Conservation (phyloP, 2,888 invertebrate species). For the Labia minor region DNA sequence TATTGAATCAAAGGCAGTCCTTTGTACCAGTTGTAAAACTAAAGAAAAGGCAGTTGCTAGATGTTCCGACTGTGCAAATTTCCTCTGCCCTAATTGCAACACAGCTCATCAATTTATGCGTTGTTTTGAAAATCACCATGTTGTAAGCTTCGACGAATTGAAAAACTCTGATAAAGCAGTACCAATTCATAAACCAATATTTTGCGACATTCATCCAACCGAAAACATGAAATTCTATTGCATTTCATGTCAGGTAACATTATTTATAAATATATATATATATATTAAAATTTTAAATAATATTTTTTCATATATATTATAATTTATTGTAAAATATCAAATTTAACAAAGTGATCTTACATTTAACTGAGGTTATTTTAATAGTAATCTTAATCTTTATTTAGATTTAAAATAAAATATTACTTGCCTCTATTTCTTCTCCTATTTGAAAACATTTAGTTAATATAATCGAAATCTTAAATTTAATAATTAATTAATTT, state of each 20-base stretch:
- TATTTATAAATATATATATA: neutral
- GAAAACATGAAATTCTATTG: constrained; percentile 84
- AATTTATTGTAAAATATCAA: too few species aligned
- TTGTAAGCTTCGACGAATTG: constrained; percentile 78
- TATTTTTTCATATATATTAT: too few species aligned
- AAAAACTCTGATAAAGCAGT: constrained; percentile 64
- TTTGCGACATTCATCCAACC: constrained; percentile 67
- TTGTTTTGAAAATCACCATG: constrained; percentile 90
- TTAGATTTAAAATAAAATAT: too few species aligned
- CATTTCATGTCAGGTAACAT: constrained; percentile 57
- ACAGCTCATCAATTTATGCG: constrained; percentile 91
- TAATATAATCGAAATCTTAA: too few species aligned
- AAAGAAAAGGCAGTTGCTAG: constrained; percentile 88
- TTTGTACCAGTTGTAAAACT: constrained; percentile 89
- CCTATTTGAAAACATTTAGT: too few species aligned
- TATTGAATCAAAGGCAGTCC: constrained; percentile 54
- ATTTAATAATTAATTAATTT: too few species aligned
- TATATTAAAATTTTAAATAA: neutral
- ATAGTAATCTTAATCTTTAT: too few species aligned
- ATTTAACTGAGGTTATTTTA: too few species aligned
- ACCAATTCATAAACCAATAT: constrained; percentile 80
- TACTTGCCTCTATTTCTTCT: too few species aligned
- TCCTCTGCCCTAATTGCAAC: constrained; percentile 86
- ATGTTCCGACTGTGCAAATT: constrained; percentile 89
- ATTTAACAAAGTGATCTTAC: too few species aligned